Evolutionary conservation across 2,113 vertebrate species (phyloP).

Genomic region (Bubo scandiacus): DNA sequence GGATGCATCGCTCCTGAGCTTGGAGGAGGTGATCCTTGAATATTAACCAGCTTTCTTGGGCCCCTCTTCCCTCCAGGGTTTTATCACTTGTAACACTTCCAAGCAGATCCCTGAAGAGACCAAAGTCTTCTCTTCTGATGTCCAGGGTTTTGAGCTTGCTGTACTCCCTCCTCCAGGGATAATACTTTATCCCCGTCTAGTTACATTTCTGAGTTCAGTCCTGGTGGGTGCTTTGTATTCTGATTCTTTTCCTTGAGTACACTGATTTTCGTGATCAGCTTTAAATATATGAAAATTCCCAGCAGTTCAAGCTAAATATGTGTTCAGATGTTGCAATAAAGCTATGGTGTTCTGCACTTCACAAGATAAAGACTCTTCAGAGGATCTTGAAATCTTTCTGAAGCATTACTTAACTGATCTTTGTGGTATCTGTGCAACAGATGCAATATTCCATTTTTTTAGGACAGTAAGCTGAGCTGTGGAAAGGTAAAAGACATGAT

Average conservation of each 20-base stretch:
- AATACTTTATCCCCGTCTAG: not conserved
- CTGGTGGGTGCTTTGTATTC: not conserved
- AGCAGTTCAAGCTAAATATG: not conserved
- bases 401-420: slow-evolving; percentile 21
- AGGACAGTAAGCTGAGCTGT: not conserved
- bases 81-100: too few relatives aligned
- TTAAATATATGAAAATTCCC: not conserved
- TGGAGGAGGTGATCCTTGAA: too few relatives aligned
- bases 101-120: too few relatives aligned
- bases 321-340: not conserved
- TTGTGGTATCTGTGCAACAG: not conserved
- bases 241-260: not conserved
- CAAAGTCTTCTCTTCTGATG: too few relatives aligned
- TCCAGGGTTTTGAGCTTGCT: too few relatives aligned
- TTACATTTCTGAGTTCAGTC: not conserved
- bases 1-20: too few relatives aligned
- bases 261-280: not conserved
- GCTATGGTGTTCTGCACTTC: not conserved
- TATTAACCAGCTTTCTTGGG: too few relatives aligned
- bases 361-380: not conserved
- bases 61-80: too few relatives aligned
- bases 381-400: not conserved
- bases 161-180: too few relatives aligned
- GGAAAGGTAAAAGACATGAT: not conserved
- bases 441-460: not conserved